Percentiles rank a stretch among this genome's conserved stretches.
phyloP scores from a whole-genome alignment of 2,888 invertebrate species.

The Leptura quadrifasciata region DNA sequence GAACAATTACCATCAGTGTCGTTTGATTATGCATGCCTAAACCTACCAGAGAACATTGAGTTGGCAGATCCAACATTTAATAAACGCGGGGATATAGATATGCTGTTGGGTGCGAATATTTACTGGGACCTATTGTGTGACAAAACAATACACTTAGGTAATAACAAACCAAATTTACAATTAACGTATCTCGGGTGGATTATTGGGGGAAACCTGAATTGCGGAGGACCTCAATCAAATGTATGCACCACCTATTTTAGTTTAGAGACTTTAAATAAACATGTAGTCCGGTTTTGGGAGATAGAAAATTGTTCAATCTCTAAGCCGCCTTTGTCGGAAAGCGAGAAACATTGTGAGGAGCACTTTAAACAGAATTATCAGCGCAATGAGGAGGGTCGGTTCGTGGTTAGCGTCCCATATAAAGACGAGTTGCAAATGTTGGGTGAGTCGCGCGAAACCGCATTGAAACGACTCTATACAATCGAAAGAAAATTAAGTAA shows the following conservation, averaged over 20 bases:
- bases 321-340: neutral
- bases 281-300: too few relatives aligned
- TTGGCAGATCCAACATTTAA: slow-evolving; percentile 4
- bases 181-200: slow-evolving; percentile 5
- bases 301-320: too few relatives aligned
- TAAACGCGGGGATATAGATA: too few relatives aligned
- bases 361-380: neutral
- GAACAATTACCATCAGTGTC: neutral
- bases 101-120: slow-evolving; percentile 18
- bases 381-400: neutral
- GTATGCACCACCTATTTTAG: too few relatives aligned
- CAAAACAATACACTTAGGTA: neutral
- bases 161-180: neutral
- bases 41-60: neutral
- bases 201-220: slow-evolving; percentile 12
- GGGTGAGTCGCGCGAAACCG: neutral
- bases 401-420: neutral
- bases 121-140: neutral
- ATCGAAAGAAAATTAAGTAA: neutral
- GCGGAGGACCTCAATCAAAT: neutral
- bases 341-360: neutral
- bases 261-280: too few relatives aligned
- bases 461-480: neutral
- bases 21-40: neutral
- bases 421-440: neutral